Evolutionary conservation across 2,797 vertebrate genomes (phyloP).

Genomic region (Sciaenops ocellatus): DNA sequence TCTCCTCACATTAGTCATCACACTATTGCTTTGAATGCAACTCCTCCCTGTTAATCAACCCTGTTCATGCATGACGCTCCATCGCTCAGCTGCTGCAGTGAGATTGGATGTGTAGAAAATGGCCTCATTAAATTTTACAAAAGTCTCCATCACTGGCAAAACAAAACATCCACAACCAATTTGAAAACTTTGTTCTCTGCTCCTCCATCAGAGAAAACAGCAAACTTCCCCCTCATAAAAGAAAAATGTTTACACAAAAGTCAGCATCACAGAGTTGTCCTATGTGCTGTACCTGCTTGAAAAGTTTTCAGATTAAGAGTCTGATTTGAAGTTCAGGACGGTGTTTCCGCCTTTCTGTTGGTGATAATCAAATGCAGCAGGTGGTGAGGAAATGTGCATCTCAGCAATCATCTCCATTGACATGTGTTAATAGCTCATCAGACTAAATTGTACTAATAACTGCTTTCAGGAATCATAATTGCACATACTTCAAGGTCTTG

Average conservation of each 20-base stretch:
- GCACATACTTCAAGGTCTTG: slow-evolving; percentile 73
- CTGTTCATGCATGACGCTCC: slow-evolving; percentile 69
- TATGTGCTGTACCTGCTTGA: slow-evolving; percentile 61
- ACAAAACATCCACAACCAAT: slow-evolving; percentile 64
- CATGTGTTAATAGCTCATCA: slow-evolving; percentile 89
- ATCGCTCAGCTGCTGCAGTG: slow-evolving; percentile 65
- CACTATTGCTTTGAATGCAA: slow-evolving; percentile 62
- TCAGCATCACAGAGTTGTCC: slow-evolving; percentile 10
- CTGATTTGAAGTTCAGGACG: slow-evolving; percentile 71
- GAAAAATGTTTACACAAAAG: slow-evolving; percentile 34
- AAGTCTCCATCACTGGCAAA: slow-evolving; percentile 59
- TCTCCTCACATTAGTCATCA: slow-evolving; percentile 73
- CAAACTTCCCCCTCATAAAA: slow-evolving; percentile 44
- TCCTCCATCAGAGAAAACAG: slow-evolving; percentile 59
- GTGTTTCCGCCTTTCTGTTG: slow-evolving; percentile 76
- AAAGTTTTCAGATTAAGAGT: slow-evolving; percentile 65
- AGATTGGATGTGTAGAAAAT: slow-evolving; percentile 70
- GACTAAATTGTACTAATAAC: slow-evolving; percentile 87
- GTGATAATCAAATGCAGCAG: slow-evolving; percentile 85
- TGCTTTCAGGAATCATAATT: slow-evolving; percentile 84
- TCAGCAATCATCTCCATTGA: slow-evolving; percentile 88
- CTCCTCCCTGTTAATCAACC: slow-evolving; percentile 72
- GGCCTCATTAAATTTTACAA: slow-evolving; percentile 71
- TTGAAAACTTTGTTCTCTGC: slow-evolving; percentile 73
- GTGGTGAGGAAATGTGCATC: slow-evolving; percentile 84